Base-by-base conservation (phyloP, 1,140 invertebrate species). In the Eciton burchellii region DNA sequence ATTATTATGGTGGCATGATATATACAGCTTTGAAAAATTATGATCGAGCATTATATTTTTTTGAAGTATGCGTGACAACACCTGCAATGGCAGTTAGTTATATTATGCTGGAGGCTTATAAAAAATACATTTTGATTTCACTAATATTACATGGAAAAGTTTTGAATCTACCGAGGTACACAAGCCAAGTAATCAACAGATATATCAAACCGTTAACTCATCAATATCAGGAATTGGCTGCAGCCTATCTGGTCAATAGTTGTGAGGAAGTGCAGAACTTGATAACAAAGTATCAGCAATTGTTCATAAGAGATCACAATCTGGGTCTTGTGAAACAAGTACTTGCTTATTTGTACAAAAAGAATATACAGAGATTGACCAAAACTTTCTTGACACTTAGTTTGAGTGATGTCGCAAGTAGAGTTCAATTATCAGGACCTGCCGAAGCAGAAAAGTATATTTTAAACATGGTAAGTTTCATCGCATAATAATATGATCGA, bases 1-100 rank as follows among this genome's bases (percentile, higher is more conserved):
- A 98, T 92, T 99, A 99, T 93, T 99, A 99, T 94, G 98, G 98
- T 62, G 99, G 98, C 65, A 98, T 99, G 97, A 98, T 99, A 86
- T 99, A 99, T 90, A 96, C 98, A 70, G 97, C 97, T 21, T 92
- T 99, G 62, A 99, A 99, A 91, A 98, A 99, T 90, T 99, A 97
- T 91, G 97, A 98, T 73, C 95, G 98, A 91, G 98, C 98, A 26
- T 94, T 99, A 52, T 99, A 98, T 92, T 99, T 98, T 92, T 99
- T 98, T 94, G 98, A 99, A 96, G 97, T 99, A 59, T 98, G 97
- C 82, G 96, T 99, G 60, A 98, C 98, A 12, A 98, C 98, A 21
- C 98, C 98, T 0, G 97, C 98, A 71, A 96, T 97, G 93, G 98
- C 98, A 43, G 97, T 99, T 24, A 99, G 98, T 83, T 97, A 99